phyloP scores from a whole-genome alignment of 2,888 invertebrate species.

The Gryllus longicercus region DNA sequence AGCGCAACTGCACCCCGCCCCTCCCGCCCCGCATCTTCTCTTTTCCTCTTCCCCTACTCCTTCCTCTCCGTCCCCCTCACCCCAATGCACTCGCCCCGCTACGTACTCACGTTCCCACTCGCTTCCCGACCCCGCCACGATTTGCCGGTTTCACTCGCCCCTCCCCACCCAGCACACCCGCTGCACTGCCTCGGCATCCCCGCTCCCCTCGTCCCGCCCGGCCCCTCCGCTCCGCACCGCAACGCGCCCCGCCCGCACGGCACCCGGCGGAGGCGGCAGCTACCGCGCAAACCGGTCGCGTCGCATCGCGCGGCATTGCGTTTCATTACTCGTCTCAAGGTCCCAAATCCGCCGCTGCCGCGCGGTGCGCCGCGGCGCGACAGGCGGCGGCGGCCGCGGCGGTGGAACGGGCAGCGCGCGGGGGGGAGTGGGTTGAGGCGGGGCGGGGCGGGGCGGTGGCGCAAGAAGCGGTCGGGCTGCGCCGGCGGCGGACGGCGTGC shows the following conservation, averaged over 20 bases:
- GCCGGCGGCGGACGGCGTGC: neutral
- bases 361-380: neutral
- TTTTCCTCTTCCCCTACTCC: neutral
- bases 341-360: neutral
- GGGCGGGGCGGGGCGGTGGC: neutral
- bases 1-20: too few species aligned
- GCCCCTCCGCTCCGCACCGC: too few species aligned
- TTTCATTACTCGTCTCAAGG: constrained; percentile 10
- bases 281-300: neutral
- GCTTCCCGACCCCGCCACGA: neutral
- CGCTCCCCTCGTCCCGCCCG: too few species aligned
- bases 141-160: too few species aligned
- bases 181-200: too few species aligned
- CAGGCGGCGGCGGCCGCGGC: neutral
- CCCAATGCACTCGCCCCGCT: too few species aligned
- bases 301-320: constrained; percentile 17
- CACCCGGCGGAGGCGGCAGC: too few species aligned
- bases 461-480: neutral
- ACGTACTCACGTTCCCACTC: neutral
- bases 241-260: too few species aligned
- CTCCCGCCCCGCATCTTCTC: neutral
- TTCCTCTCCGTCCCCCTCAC: too few species aligned
- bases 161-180: too few species aligned
- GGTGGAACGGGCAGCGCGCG: neutral
- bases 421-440: neutral